These are phyloP conservation scores for Cricetomys ansorgei DNA, from an alignment of 2,113 vertebrate genomes.

Conservation along the genomic window DNA sequence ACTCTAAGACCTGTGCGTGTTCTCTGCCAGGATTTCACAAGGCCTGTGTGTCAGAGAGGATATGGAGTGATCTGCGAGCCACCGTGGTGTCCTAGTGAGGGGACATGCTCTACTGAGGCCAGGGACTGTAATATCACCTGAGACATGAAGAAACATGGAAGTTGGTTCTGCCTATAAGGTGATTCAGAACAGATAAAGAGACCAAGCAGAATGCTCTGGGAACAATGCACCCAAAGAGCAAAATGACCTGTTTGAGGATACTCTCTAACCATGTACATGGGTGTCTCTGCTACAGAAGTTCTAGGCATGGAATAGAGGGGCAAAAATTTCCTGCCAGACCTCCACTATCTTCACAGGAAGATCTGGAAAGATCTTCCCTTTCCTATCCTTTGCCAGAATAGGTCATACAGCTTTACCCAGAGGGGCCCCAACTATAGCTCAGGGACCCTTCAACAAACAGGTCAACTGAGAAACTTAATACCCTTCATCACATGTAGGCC, in stretches of 20 bases:
- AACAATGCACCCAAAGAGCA: neutral
- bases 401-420: neutral
- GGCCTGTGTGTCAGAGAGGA: neutral
- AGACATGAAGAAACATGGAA: neutral
- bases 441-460: neutral
- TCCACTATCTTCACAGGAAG: neutral
- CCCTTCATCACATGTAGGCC: neutral
- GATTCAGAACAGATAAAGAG: neutral
- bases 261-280: neutral
- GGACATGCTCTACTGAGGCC: accelerated
- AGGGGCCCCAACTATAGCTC: neutral
- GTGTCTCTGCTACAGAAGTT: neutral
- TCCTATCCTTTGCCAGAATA: neutral
- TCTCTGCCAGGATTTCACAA: neutral
- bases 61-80: too few relatives aligned
- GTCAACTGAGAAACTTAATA: neutral
- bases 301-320: neutral
- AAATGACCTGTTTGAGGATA: neutral
- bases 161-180: neutral
- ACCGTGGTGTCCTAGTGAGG: neutral
- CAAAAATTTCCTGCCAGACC: neutral
- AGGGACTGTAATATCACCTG: neutral
- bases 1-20: too few relatives aligned
- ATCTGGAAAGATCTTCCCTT: neutral
- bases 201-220: neutral